phyloP scores from a whole-genome alignment of 2,113 vertebrate genomes.

The Sphyrna mokarran region DNA sequence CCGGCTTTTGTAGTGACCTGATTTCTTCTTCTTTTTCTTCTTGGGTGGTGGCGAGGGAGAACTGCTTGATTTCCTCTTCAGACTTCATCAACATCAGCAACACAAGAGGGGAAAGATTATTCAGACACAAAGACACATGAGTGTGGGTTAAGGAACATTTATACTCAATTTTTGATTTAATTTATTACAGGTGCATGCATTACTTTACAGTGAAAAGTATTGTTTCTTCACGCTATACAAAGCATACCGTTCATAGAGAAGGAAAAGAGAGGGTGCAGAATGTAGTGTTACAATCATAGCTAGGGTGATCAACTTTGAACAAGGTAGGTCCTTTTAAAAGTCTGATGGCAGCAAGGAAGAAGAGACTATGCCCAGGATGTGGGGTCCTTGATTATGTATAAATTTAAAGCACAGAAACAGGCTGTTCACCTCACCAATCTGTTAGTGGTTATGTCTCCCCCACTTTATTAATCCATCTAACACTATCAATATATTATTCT shows the following conservation, averaged over 20 bases:
- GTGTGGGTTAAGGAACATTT: background rate
- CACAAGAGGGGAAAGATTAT: background rate
- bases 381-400: too few species aligned
- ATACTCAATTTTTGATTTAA: background rate
- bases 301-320: too few species aligned
- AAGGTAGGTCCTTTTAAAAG: too few species aligned
- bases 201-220: too few species aligned
- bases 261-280: too few species aligned
- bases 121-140: background rate
- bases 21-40: constrained; percentile 98
- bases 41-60: constrained; percentile 86
- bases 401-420: background rate
- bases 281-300: too few species aligned
- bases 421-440: background rate
- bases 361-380: too few species aligned
- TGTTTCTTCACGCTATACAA: too few species aligned
- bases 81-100: constrained; percentile 44
- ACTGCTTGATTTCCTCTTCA: constrained; percentile 75
- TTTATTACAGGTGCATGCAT: too few species aligned
- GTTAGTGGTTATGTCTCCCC: background rate
- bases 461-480: background rate
- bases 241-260: too few species aligned
- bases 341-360: too few species aligned
- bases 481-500: background rate
- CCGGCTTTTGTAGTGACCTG: constrained; percentile 78